Conservation (phyloP, 2,797 vertebrate genomes). For the Oreochromis mossambicus region DNA sequence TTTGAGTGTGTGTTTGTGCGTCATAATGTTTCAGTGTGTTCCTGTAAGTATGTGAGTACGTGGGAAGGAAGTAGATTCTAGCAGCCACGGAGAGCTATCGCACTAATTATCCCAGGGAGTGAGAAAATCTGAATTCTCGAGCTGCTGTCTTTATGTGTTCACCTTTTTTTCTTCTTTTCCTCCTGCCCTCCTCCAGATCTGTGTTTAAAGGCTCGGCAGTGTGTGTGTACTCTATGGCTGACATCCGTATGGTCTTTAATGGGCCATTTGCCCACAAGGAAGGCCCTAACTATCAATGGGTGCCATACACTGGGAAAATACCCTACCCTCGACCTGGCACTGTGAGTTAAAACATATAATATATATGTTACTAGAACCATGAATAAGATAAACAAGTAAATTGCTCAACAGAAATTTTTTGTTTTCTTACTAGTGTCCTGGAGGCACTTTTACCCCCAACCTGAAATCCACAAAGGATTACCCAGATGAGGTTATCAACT, state of each 20-base stretch:
- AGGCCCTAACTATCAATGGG: slow-evolving; percentile 99
- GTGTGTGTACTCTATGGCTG: slow-evolving; percentile 98
- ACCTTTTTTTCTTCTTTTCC: neutral
- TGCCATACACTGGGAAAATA: slow-evolving; percentile 96
- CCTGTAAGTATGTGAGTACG: slow-evolving; percentile 37
- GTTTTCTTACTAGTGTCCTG: slow-evolving; percentile 83
- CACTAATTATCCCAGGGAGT: slow-evolving; percentile 43
- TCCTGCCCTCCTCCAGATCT: slow-evolving; percentile 71
- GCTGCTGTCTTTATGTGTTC: slow-evolving; percentile 6
- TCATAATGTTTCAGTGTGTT: slow-evolving; percentile 36
- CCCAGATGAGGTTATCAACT: slow-evolving; percentile 98
- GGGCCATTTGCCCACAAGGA: slow-evolving; percentile 98
- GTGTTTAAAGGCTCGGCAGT: slow-evolving; percentile 98
- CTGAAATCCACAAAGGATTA: slow-evolving; percentile 99
- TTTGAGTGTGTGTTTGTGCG: slow-evolving; percentile 40
- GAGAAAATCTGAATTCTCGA: slow-evolving; percentile 18
- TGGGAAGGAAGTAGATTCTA: slow-evolving; percentile 51
- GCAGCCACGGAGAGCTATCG: slow-evolving; percentile 11
- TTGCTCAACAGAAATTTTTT: neutral
- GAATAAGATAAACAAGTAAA: neutral
- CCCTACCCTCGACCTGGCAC: slow-evolving; percentile 97
- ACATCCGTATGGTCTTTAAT: slow-evolving; percentile 98
- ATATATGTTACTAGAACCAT: neutral
- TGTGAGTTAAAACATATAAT: slow-evolving; percentile 71
- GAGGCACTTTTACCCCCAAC: slow-evolving; percentile 96